Conservation (phyloP, 2,113 vertebrate genomes). For the Xerus inauris region DNA sequence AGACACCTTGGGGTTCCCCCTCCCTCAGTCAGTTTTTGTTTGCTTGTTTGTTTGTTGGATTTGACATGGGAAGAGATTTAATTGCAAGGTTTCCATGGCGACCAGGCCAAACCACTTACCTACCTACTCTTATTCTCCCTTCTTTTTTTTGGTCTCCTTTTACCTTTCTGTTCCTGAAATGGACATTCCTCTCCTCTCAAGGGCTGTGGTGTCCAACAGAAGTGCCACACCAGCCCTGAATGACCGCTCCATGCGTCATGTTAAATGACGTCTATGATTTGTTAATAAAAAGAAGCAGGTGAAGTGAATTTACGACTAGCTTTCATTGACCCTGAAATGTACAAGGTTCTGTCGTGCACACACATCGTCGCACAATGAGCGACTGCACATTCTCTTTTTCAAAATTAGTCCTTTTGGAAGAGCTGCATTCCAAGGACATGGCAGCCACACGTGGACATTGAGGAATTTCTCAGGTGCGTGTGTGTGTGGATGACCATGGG, state of each 20-base stretch:
- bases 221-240: not conserved
- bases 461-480: not conserved
- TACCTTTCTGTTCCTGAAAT: not conserved
- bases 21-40: not conserved
- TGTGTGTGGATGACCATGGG: no score
- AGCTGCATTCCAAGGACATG: not conserved
- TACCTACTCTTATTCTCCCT: not conserved
- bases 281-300: not conserved
- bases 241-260: rapidly evolving
- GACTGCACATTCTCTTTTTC: not conserved
- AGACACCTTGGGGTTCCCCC: not conserved
- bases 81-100: constrained; percentile 48
- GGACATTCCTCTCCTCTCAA: not conserved
- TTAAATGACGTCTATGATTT: no score
- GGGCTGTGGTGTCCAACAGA: not conserved
- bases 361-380: not conserved
- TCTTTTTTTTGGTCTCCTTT: not conserved
- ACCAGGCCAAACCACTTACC: not conserved
- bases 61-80: not conserved
- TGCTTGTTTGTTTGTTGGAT: not conserved
- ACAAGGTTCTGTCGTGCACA: not conserved
- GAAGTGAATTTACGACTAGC: not conserved
- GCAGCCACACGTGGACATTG: not conserved
- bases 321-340: not conserved
- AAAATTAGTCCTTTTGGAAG: not conserved